Base-by-base conservation (phyloP, 2,113 vertebrate species). In the Petrocephalus zakoni region DNA sequence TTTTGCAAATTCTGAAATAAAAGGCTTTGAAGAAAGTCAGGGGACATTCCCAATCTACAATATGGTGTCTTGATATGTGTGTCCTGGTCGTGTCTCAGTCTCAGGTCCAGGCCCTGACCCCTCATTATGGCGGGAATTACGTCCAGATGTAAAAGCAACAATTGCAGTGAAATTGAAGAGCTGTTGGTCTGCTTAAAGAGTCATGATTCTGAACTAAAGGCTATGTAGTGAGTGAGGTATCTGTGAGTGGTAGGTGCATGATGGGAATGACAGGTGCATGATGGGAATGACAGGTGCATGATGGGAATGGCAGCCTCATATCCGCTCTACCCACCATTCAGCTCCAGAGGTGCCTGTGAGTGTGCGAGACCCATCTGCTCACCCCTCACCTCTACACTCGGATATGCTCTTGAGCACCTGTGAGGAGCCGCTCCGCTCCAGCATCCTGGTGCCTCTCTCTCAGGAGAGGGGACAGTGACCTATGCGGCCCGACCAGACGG, bases 21-120 rank as follows among this genome's bases (percentile, higher is more conserved):
- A 78, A 78, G 72, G 29, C 72, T 78, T 78, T 78, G 72, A 78
- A 78, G 72, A 75, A 75, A 78, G 34, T 78, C 72, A 78, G 72
- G 72, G 34, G 29, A 42, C 34, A 7, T 78, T 78, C 72, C 72
- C 34, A 29, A 19, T 78, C 15, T 29, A 78, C 13, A 78, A 78
- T 19, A 42, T 78, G 72, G 72, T 78, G 72, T 19, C 72, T 37
- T 42, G 34, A 78, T 78, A 78, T 78, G 72, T 17, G 72, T 78
- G 29, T 42, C 72, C 72, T 42, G 72, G 72, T 78, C 34, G 5
- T 42, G 72, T 42, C 5, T 42, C 34, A 42, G 72, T n/a, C 72
- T 13, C 34, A 78, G 34, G 37, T 78, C 37, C 72, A 78, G 17
- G 34, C 34, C 72, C 72, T 78, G 34, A 78, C 13, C 72, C 34